These are phyloP conservation scores for Nymphalis urticae DNA, from an alignment of 2,888 invertebrate genomes.

Conservation along the genomic window DNA sequence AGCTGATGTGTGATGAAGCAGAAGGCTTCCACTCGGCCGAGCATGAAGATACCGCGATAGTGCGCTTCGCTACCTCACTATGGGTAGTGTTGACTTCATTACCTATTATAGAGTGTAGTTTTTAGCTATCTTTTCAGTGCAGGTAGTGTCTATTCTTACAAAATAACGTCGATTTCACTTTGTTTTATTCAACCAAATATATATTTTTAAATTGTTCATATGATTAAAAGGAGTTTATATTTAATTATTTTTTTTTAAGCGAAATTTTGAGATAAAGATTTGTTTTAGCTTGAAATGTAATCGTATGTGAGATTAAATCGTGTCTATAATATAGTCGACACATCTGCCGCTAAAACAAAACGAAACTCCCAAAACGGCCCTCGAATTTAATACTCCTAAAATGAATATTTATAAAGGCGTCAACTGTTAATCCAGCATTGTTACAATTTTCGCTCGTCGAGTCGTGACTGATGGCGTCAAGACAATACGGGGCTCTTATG, in stretches of 20 bases:
- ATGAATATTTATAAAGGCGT: slow-evolving; percentile 82
- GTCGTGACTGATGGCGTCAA: slow-evolving; percentile 73
- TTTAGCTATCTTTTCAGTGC: background rate
- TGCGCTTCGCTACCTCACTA: slow-evolving; percentile 71
- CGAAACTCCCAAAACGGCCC: slow-evolving; percentile 58
- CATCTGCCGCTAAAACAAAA: slow-evolving; percentile 76
- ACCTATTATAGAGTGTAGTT: slow-evolving; percentile 10
- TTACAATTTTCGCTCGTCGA: slow-evolving; percentile 69
- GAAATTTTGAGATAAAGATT: no score
- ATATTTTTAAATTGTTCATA: no score
- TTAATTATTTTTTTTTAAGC: no score
- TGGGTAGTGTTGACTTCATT: slow-evolving; percentile 44
- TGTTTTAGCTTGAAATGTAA: background rate
- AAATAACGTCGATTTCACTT: no score
- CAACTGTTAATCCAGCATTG: slow-evolving; percentile 78
- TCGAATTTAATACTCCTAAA: slow-evolving; percentile 66
- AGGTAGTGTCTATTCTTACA: no score
- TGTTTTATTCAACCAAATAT: no score
- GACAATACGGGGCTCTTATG: slow-evolving; percentile 69
- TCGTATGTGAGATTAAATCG: slow-evolving; percentile 33
- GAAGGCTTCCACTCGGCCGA: slow-evolving; percentile 69
- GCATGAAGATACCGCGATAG: slow-evolving; percentile 79
- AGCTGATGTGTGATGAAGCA: slow-evolving; percentile 63
- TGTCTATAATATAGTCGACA: slow-evolving; percentile 44
- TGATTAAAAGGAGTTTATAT: no score